Conservation (phyloP, 2,797 vertebrate genomes). For the Tenualosa thibaudeaui region DNA sequence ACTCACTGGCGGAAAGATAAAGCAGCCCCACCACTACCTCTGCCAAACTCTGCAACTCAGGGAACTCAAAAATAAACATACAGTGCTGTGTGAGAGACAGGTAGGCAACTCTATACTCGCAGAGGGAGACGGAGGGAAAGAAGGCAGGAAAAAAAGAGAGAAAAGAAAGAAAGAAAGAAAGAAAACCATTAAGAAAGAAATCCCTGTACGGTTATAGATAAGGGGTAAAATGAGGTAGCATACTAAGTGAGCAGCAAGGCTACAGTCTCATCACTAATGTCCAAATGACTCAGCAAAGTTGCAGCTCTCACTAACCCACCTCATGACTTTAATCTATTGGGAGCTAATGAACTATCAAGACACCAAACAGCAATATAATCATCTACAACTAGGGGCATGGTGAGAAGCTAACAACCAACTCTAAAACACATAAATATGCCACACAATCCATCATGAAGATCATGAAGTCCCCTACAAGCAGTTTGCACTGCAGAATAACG, state of each 20-base stretch:
- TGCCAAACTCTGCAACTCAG: constrained; percentile 32
- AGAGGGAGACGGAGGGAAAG: background rate
- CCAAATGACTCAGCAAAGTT: constrained; percentile 1
- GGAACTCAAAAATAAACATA: constrained; percentile 50
- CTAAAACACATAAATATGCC: constrained; percentile 4
- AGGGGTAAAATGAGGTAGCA: background rate
- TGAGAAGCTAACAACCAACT: background rate
- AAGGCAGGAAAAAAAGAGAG: background rate
- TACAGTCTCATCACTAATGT: background rate
- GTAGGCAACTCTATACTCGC: background rate
- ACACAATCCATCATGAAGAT: background rate
- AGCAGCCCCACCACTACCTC: constrained; percentile 27
- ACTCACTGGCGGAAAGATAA: constrained; percentile 35
- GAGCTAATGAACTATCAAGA: background rate
- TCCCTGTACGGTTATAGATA: background rate
- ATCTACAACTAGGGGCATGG: background rate
- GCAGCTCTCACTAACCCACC: background rate
- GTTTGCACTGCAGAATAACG: background rate
- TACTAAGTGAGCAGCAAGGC: background rate
- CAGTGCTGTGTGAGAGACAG: constrained; percentile 19
- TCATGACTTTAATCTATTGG: background rate
- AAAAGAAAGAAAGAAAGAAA: background rate
- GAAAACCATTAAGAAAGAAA: background rate
- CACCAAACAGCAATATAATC: constrained; percentile 8
- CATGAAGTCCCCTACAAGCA: background rate